Percentiles rank a stretch among this genome's conserved stretches.
Conservation (phyloP, 2,113 vertebrate genomes). For the Gracilinanus agilis region DNA sequence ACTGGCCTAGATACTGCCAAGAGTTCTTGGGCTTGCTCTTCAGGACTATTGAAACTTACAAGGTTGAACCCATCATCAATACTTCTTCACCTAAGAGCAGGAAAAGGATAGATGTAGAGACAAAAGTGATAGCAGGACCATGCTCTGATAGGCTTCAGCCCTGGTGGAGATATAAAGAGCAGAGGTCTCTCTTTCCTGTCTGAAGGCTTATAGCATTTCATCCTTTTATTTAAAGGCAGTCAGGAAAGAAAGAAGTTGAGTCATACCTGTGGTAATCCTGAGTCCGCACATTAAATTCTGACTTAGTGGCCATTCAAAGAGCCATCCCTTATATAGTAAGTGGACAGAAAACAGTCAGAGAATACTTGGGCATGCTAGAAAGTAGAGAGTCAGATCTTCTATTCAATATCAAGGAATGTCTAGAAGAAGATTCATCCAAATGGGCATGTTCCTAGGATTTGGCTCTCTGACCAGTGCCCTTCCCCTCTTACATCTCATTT, state of each 20-base stretch:
- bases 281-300: not conserved
- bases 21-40: not conserved
- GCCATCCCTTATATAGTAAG: not conserved
- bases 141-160: not conserved
- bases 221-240: not conserved
- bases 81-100: not conserved
- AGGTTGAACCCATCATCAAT: not conserved
- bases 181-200: not conserved
- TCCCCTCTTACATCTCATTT: not conserved
- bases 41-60: not conserved
- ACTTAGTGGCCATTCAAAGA: not conserved
- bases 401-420: not conserved
- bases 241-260: not conserved
- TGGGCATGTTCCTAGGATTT: not conserved
- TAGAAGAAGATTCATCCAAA: not conserved
- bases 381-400: not conserved
- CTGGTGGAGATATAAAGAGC: not conserved
- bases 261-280: not conserved
- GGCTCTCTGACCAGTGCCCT: not conserved
- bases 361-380: not conserved
- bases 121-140: not conserved
- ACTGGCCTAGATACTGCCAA: not conserved
- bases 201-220: not conserved
- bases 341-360: not conserved
- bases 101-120: not conserved